Base-by-base conservation (phyloP, 2,797 vertebrate genomes). In the Clarias fuscus region DNA sequence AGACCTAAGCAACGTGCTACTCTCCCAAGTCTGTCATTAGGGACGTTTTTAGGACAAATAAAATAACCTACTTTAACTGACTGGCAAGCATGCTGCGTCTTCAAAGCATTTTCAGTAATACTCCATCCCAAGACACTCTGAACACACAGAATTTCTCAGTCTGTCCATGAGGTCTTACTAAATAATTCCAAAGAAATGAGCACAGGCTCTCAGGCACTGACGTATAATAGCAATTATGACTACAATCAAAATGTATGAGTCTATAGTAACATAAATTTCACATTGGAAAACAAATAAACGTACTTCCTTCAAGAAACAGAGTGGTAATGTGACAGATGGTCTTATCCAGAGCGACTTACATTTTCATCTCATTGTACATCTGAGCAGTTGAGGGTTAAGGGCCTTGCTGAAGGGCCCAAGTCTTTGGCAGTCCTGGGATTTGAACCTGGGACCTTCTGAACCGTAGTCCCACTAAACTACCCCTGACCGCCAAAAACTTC, bases 141-240 rank as follows among this genome's bases (percentile, higher is more conserved):
- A 58, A 59, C 75, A 33, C 17, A 58, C 27, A 58, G 4, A 13
- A 30, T 76, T 30, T 17, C 4, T 53, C 18, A 56, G n/a, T 58
- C 73, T 2, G 17, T 77, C 17, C 3, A 24, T 8, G 24, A 53
- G 43, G 14, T 53, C 72, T 53, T n/a, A 56, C 70, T 72, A 72
- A 37, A 27, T 27, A 27, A 24, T 27, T 53, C 13, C 43, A 43
- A 59, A 76, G 30, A 56, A 77, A 30, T 33, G 53, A 33, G 56
- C 53, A 30, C 53, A 33, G 10, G 75, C 75, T 77, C n/a, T 77
- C 75, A 77, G 7, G 75, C 11, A 58, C 75, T 77, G 4, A 77
- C 15, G 30, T n/a, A n/a, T n/a, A 5, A 48, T 7, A 48, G 71
- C 24, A 48, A 48, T 53, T 27, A 59, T 33, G 53, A 58, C 53